Percentiles rank a stretch among this genome's conserved stretches.
phyloP scores from a whole-genome alignment of 2,797 vertebrate genomes.

The Otolemur crassicaudatus region DNA sequence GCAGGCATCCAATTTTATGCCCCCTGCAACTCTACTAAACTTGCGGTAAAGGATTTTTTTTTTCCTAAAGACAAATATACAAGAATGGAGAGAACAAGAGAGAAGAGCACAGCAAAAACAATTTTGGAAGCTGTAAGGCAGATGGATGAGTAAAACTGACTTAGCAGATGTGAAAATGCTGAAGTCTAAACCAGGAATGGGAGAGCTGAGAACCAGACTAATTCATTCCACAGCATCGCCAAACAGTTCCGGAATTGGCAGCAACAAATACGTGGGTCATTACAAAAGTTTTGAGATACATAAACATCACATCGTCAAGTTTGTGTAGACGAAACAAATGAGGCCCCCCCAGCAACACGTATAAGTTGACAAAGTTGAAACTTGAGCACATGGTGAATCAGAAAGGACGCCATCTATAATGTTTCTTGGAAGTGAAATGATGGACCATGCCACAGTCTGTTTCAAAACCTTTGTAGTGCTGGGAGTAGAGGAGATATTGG shows the following conservation, averaged over 20 bases:
- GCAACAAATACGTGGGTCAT: background rate
- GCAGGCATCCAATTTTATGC: background rate
- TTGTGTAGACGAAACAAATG: no score
- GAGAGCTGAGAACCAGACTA: background rate
- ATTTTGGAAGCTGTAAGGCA: constrained; percentile 42
- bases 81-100: background rate
- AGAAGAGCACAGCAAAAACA: background rate
- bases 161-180: constrained; percentile 53
- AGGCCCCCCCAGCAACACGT: no score
- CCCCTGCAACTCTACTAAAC: background rate
- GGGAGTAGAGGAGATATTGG: background rate
- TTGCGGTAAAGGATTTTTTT: background rate
- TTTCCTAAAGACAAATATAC: constrained; percentile 7
- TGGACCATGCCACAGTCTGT: no score
- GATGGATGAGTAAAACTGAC: constrained; percentile 40
- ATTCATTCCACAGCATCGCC: background rate
- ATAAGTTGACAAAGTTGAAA: no score
- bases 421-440: no score
- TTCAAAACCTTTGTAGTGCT: background rate
- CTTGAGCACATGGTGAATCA: no score
- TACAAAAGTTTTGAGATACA: no score
- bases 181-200: background rate
- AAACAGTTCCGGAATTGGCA: background rate
- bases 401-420: no score
- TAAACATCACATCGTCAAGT: no score